Evolutionary conservation across 2,888 invertebrate species (phyloP).

Genomic region (Hoplodrina ambigua): DNA sequence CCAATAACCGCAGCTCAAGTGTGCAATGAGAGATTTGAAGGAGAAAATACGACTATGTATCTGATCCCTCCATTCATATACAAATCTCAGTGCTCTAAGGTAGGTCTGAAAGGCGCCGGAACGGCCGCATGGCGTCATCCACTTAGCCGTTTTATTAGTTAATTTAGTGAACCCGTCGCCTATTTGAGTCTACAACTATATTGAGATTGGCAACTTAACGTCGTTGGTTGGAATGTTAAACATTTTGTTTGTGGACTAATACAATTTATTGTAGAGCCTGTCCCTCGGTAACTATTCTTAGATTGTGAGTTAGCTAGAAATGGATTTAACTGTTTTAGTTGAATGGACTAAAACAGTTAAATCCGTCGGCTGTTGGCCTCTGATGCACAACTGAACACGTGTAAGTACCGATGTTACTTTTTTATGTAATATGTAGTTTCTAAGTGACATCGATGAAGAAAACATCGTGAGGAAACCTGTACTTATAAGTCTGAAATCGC

Average conservation of each 20-base stretch:
- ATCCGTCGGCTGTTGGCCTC: too few species aligned
- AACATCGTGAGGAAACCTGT: too few species aligned
- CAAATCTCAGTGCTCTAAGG: slow-evolving; percentile 27
- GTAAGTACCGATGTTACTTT: too few species aligned
- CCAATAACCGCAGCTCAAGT: background rate
- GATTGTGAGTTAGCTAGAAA: slow-evolving; percentile 1
- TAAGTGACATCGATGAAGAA: too few species aligned
- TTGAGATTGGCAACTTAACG: slow-evolving; percentile 53
- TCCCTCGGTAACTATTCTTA: slow-evolving; percentile 19
- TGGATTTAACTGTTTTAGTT: background rate
- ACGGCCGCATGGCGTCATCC: slow-evolving; percentile 60
- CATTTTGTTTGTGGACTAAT: slow-evolving; percentile 34
- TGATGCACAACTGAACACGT: too few species aligned
- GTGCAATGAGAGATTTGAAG: background rate
- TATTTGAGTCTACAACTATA: slow-evolving; percentile 43
- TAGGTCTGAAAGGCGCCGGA: slow-evolving; percentile 54
- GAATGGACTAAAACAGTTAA: background rate
- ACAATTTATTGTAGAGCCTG: slow-evolving; percentile 16
- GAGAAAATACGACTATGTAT: slow-evolving; percentile 7
- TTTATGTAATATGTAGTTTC: too few species aligned
- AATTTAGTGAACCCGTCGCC: slow-evolving; percentile 54
- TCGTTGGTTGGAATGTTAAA: slow-evolving; percentile 35
- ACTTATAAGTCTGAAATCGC: too few species aligned
- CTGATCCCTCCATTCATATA: slow-evolving; percentile 18
- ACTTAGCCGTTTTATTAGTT: slow-evolving; percentile 64